Evolutionary conservation across 2,797 vertebrate genomes (phyloP).

Genomic region (Tokudaia tokunoshimensis): DNA sequence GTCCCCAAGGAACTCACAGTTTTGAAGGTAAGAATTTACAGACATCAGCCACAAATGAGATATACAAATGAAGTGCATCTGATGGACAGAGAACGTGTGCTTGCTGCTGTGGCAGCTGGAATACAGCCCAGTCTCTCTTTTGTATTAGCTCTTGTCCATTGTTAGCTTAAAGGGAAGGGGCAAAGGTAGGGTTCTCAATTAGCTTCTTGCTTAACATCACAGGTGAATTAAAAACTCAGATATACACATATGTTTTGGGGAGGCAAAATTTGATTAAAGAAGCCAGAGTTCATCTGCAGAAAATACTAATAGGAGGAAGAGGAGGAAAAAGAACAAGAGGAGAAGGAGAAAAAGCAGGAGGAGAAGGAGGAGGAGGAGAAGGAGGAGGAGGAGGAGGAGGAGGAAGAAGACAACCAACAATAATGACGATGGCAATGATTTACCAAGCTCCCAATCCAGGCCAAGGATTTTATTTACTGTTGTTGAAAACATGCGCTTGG

Average conservation of each 20-base stretch:
- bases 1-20: neutral
- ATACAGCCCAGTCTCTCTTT: neutral
- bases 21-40: neutral
- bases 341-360: neutral
- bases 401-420: neutral
- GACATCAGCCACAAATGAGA: neutral
- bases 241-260: neutral
- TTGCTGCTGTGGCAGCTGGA: neutral
- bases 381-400: fast-evolving
- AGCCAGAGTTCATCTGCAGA: neutral
- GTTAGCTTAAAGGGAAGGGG: neutral
- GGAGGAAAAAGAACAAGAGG: fast-evolving
- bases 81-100: neutral
- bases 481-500: neutral
- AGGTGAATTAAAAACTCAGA: neutral
- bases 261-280: neutral
- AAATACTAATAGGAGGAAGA: neutral
- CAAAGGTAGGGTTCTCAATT: neutral
- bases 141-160: neutral
- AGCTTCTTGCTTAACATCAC: neutral
- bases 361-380: neutral
- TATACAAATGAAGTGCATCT: neutral
- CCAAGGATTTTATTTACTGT: neutral
- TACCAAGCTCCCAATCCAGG: neutral
- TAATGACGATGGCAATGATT: neutral